Conservation (phyloP, 2,113 vertebrate genomes). For the Mustela nigripes region DNA sequence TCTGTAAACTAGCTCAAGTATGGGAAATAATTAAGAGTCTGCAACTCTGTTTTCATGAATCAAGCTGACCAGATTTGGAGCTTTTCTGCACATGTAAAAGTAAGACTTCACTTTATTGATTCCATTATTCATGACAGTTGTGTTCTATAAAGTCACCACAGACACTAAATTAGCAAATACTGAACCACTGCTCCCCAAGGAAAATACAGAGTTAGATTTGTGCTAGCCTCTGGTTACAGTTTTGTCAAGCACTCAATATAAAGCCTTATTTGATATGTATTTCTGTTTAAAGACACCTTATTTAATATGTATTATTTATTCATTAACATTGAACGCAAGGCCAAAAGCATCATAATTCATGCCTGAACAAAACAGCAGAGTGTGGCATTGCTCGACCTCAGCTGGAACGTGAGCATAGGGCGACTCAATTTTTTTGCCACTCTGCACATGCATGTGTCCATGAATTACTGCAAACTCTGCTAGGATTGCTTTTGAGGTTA, state of each 20-base stretch:
- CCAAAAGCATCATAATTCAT: neutral
- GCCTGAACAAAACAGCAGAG: neutral
- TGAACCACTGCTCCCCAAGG: neutral
- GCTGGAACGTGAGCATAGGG: neutral
- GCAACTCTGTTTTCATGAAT: neutral
- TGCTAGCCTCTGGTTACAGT: neutral
- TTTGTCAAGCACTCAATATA: neutral
- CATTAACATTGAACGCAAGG: neutral
- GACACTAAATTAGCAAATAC: neutral
- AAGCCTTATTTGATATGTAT: neutral
- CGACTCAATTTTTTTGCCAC: neutral
- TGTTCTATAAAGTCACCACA: neutral
- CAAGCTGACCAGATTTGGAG: neutral
- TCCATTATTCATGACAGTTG: neutral
- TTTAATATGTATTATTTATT: neutral
- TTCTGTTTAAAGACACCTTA: neutral
- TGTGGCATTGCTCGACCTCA: neutral
- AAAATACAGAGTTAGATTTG: neutral
- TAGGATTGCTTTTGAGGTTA: neutral
- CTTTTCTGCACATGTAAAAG: neutral
- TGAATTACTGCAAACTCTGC: neutral
- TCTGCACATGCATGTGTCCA: neutral
- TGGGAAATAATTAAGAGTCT: neutral
- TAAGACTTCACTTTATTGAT: neutral
- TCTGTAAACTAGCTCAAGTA: neutral